Evolutionary conservation across 2,888 invertebrate species (phyloP).

Genomic region (Monoplex corrugatus): DNA sequence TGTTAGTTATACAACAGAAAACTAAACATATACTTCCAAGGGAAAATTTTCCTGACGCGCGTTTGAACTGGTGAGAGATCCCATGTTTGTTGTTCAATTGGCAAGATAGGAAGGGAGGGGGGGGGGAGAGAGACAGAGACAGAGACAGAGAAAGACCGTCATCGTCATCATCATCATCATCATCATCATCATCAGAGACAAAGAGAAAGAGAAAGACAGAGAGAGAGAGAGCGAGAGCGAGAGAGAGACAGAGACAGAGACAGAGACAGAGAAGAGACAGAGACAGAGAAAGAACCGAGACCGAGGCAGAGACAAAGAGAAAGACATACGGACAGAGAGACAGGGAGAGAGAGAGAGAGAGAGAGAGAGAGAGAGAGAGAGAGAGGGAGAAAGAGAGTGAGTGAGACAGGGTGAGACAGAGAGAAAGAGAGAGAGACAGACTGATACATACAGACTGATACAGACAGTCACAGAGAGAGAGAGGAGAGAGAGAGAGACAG

Average conservation of each 20-base stretch:
- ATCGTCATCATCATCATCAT: too few relatives aligned
- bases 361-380: background rate
- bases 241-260: constrained; percentile 32
- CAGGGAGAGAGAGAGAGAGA: background rate
- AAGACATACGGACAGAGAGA: background rate
- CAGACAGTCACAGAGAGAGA: too few relatives aligned
- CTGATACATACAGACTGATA: background rate
- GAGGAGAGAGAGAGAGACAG: background rate
- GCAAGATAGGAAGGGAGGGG: background rate
- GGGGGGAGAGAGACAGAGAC: background rate
- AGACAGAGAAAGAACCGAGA: too few relatives aligned
- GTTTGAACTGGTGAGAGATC: too few relatives aligned
- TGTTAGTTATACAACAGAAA: too few relatives aligned
- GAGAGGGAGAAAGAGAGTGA: background rate
- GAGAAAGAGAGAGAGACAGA: background rate
- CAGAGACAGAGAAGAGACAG: constrained; percentile 21
- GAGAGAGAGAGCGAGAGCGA: constrained; percentile 21
- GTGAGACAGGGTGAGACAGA: background rate
- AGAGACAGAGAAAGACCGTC: background rate
- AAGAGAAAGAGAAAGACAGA: constrained; percentile 17
- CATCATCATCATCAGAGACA: too few relatives aligned
- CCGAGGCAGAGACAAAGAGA: too few relatives aligned
- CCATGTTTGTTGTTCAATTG: too few relatives aligned
- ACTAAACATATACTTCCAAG: too few relatives aligned
- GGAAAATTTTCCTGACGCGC: too few relatives aligned